Conservation (phyloP, 2,113 vertebrate species). For the Archocentrus centrarchus region DNA sequence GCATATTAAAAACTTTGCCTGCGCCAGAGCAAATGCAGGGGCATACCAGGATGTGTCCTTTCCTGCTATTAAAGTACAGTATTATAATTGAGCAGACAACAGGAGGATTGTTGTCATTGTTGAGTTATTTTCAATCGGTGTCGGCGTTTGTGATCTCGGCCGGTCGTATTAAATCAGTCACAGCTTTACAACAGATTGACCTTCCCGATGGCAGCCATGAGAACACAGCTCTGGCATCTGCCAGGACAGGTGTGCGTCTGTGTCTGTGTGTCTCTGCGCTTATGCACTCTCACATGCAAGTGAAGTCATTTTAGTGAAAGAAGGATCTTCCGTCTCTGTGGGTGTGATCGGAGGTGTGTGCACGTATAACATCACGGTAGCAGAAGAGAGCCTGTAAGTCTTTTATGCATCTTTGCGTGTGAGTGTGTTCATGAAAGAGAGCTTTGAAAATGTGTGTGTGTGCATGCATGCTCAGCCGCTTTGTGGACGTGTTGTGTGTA, state of each 20-base stretch:
- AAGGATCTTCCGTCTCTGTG: constrained; percentile 20
- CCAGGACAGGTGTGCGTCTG: constrained; percentile 59
- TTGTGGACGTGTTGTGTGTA: constrained; percentile 11
- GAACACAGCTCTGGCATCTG: constrained; percentile 71
- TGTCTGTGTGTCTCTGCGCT: constrained; percentile 16
- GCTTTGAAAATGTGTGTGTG: background rate
- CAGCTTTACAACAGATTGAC: constrained; percentile 67
- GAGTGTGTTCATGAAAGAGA: background rate
- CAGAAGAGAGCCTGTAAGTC: constrained; percentile 21
- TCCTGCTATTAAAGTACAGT: constrained; percentile 16
- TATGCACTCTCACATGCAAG: constrained; percentile 28
- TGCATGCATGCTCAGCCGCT: background rate
- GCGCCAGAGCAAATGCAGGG: background rate
- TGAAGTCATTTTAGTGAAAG: constrained; percentile 43
- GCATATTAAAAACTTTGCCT: constrained; percentile 15
- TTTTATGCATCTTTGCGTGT: constrained; percentile 33
- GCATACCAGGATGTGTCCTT: constrained; percentile 16
- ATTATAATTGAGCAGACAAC: constrained; percentile 54
- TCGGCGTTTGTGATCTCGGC: constrained; percentile 63
- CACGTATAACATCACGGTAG: constrained; percentile 19
- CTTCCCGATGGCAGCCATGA: constrained; percentile 66
- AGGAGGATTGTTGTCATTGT: constrained; percentile 49
- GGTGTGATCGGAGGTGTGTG: constrained; percentile 14
- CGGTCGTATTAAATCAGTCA: constrained; percentile 78
- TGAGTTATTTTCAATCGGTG: constrained; percentile 52